phyloP scores from a whole-genome alignment of 2,888 invertebrate species.

The Pollenia griseotomentosa region DNA sequence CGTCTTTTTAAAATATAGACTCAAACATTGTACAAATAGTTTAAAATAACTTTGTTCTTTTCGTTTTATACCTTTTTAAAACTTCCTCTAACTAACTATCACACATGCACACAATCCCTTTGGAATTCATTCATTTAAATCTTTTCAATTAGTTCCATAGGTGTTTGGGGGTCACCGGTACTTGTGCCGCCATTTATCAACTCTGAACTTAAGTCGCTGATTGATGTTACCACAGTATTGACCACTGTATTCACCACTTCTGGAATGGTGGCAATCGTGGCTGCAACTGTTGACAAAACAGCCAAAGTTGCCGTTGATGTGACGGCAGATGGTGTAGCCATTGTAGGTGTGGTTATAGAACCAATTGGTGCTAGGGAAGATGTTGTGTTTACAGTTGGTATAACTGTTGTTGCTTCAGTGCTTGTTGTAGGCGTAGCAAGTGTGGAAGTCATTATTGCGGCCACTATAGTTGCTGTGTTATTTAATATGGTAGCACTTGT shows the following conservation, averaged over 20 bases:
- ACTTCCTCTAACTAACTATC: slow-evolving; percentile 47
- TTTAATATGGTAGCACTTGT: slow-evolving; percentile 72
- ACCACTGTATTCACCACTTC: slow-evolving; percentile 79
- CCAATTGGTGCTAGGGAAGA: slow-evolving; percentile 73
- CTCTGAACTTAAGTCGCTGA: slow-evolving; percentile 73
- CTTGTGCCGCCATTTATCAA: slow-evolving; percentile 73
- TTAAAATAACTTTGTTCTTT: slow-evolving; percentile 33
- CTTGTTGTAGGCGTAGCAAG: slow-evolving; percentile 66
- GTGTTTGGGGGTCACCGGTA: slow-evolving; percentile 81
- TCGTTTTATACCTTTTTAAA: background rate
- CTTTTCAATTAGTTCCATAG: slow-evolving; percentile 77
- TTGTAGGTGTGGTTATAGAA: slow-evolving; percentile 67
- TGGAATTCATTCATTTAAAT: slow-evolving; percentile 51
- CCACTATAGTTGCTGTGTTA: slow-evolving; percentile 65
- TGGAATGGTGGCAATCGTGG: slow-evolving; percentile 77
- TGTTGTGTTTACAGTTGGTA: slow-evolving; percentile 77
- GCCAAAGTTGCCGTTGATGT: slow-evolving; percentile 72
- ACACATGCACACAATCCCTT: slow-evolving; percentile 37
- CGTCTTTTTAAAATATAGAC: slow-evolving; percentile 3
- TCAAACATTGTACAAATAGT: slow-evolving; percentile 24
- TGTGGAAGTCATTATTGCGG: slow-evolving; percentile 66
- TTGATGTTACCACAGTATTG: slow-evolving; percentile 78
- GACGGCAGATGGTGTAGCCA: slow-evolving; percentile 65
- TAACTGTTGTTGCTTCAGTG: slow-evolving; percentile 79
- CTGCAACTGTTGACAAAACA: slow-evolving; percentile 73